These are phyloP conservation scores for Eucriotettix oculatus DNA, from an alignment of 2,888 invertebrate species.

Conservation along the genomic window DNA sequence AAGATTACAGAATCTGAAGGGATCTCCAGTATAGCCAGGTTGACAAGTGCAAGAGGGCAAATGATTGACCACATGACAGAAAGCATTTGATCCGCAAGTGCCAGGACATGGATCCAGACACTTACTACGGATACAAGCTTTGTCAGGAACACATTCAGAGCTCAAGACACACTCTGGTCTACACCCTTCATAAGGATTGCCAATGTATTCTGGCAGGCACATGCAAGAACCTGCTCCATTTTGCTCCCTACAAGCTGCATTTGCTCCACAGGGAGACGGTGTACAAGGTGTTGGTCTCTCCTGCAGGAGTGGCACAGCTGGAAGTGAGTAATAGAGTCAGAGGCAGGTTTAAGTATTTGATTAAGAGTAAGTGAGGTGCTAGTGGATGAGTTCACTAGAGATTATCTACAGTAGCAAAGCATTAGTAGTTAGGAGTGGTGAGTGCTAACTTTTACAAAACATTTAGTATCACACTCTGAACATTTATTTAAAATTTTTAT, in stretches of 20 bases:
- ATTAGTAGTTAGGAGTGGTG: conserved; percentile 7
- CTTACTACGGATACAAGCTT: conserved; percentile 36
- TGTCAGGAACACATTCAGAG: conserved; percentile 36
- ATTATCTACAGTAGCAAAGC: conserved; percentile 10
- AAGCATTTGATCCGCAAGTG: conserved; percentile 30
- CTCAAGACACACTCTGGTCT: conserved; percentile 35
- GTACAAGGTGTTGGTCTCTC: conserved; percentile 38
- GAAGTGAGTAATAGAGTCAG: neutral
- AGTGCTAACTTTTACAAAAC: neutral
- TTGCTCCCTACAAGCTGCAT: conserved; percentile 31
- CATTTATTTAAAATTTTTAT: neutral
- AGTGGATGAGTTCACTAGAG: neutral
- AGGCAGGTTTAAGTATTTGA: neutral
- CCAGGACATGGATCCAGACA: conserved; percentile 41
- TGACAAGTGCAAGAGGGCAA: conserved; percentile 39
- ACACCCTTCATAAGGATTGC: conserved; percentile 42
- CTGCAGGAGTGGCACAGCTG: conserved; percentile 16
- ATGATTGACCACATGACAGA: conserved; percentile 23
- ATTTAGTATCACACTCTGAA: too few species aligned
- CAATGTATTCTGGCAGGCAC: conserved; percentile 32
- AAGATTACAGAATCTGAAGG: conserved; percentile 31
- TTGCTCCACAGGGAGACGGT: conserved; percentile 33
- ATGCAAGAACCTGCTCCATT: conserved; percentile 35
- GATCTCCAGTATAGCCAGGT: conserved; percentile 49
- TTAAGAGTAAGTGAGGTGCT: neutral